phyloP scores from a whole-genome alignment of 2,113 vertebrate species.

The Oplegnathus fasciatus region DNA sequence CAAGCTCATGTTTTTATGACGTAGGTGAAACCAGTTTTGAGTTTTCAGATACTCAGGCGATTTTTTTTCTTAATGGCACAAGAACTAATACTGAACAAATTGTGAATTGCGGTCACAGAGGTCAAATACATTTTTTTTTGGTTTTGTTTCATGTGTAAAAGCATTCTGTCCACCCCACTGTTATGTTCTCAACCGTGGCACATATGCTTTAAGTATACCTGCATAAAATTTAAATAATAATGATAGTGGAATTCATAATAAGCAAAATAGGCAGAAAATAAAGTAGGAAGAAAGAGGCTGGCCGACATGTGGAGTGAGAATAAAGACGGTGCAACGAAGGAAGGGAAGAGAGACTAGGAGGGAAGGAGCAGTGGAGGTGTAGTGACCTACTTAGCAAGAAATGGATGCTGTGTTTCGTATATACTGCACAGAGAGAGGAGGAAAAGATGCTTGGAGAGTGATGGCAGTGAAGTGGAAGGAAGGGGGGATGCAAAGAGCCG shows the following conservation, averaged over 20 bases:
- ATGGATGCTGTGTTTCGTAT: constrained; percentile 60
- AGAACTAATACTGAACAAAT: not conserved
- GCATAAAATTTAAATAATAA: not conserved
- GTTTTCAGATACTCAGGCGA: no score
- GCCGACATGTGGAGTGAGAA: constrained; percentile 45
- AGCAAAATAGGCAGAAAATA: constrained; percentile 10
- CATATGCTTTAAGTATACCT: not conserved
- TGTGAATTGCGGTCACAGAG: not conserved
- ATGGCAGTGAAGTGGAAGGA: not conserved
- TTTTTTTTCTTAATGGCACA: no score
- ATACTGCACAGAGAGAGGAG: constrained; percentile 2
- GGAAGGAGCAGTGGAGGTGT: constrained; percentile 67
- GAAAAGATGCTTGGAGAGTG: constrained; percentile 5
- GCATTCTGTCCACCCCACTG: not conserved
- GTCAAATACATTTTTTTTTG: not conserved
- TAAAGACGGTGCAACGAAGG: constrained; percentile 51
- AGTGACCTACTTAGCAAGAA: constrained; percentile 80
- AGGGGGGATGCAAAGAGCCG: constrained; percentile 3
- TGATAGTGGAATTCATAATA: constrained; percentile 13
- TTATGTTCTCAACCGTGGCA: not conserved
- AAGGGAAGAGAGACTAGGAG: constrained; percentile 29
- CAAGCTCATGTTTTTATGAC: not conserved
- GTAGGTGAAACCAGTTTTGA: not conserved
- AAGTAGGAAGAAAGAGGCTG: constrained; percentile 4
- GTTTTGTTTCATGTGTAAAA: not conserved